Evolutionary conservation across 1,140 invertebrate genomes (phyloP).

Genomic region (Camponotus floridanus): DNA sequence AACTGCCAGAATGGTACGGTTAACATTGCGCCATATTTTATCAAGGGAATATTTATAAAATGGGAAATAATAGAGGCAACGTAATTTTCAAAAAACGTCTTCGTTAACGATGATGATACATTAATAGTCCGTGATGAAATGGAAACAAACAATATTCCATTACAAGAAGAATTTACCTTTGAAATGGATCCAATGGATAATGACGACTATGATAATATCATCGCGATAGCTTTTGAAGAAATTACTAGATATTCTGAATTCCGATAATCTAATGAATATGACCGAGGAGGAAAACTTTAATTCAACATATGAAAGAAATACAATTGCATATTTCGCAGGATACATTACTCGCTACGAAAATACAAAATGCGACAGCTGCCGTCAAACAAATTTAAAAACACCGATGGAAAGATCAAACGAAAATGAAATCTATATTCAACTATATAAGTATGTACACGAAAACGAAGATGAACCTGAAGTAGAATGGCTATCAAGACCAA

Average conservation of each 20-base stretch:
- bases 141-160: background rate
- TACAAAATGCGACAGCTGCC: background rate
- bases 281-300: no score
- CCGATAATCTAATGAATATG: background rate
- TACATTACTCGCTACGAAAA: background rate
- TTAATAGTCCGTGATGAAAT: no score
- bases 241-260: no score
- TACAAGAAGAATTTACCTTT: background rate
- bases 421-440: slow-evolving; percentile 15
- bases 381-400: slow-evolving; percentile 18
- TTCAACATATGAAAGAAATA: no score
- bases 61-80: background rate
- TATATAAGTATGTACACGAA: background rate
- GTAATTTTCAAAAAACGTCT: background rate
- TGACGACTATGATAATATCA: no score
- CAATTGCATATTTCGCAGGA: slow-evolving; percentile 12
- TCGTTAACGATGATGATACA: no score
- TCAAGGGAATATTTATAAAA: background rate
- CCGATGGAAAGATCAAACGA: slow-evolving; percentile 9
- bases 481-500: slow-evolving; percentile 16
- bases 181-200: no score
- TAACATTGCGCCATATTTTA: slow-evolving; percentile 9
- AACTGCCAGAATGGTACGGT: background rate
- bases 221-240: no score
- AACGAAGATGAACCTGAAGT: background rate